A percentile compares a stretch with the other conserved stretches of the same genome.
These are phyloP conservation scores for Axis porcinus DNA, from an alignment of 2,113 vertebrate species.

Conservation along the genomic window DNA sequence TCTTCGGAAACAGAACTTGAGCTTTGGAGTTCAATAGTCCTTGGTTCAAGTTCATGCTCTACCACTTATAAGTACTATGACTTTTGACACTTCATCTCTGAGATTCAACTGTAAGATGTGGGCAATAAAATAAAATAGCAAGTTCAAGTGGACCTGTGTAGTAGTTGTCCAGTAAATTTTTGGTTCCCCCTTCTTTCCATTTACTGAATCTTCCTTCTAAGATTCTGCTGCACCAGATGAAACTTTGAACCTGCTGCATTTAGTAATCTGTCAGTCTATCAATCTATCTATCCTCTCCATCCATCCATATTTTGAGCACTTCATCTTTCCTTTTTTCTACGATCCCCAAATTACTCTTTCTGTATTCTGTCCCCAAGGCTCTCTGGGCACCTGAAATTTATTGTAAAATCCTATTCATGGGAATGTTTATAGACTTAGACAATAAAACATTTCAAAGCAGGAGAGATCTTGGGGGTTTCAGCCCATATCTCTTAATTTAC, in stretches of 20 bases:
- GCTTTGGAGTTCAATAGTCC: neutral
- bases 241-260: neutral
- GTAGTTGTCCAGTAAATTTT: neutral
- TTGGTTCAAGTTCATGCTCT: neutral
- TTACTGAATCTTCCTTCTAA: neutral
- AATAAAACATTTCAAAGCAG: neutral
- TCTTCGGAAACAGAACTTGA: constrained; percentile 4
- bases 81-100: neutral
- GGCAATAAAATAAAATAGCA: constrained; percentile 4
- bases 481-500: neutral
- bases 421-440: neutral
- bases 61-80: neutral
- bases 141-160: neutral
- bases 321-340: neutral
- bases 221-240: neutral
- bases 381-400: neutral
- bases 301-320: neutral
- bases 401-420: neutral
- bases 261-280: neutral
- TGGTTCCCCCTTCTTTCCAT: neutral
- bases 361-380: neutral
- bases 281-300: neutral
- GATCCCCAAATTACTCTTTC: neutral
- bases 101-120: neutral
- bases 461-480: neutral